Percentiles rank a stretch among this genome's conserved stretches.
phyloP scores from a whole-genome alignment of 92 coral and sea anemone genomes.

The Chrysogorgia sp. region DNA sequence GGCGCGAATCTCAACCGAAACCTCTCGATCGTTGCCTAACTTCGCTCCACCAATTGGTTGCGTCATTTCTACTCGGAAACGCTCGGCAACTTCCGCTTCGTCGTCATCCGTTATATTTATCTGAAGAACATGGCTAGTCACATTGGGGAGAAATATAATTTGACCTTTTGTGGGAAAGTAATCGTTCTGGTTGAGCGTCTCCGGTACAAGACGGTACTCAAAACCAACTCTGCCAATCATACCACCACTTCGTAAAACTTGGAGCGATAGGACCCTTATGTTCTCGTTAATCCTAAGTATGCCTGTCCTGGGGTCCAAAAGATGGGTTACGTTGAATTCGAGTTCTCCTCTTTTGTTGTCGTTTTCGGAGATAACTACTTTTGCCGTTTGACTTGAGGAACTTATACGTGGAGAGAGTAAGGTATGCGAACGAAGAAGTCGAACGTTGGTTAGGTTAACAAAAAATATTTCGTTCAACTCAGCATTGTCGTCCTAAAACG shows the following conservation, averaged over 20 bases:
- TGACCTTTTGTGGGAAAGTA: slow-evolving; percentile 71
- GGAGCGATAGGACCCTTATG: slow-evolving; percentile 50
- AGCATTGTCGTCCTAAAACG: slow-evolving; percentile 62
- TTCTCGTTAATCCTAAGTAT: slow-evolving; percentile 62
- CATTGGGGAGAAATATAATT: slow-evolving; percentile 62
- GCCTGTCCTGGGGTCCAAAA: slow-evolving; percentile 60
- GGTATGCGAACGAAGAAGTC: slow-evolving; percentile 61
- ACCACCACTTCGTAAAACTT: slow-evolving; percentile 68
- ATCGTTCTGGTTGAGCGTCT: slow-evolving; percentile 54
- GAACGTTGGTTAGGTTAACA: slow-evolving; percentile 79
- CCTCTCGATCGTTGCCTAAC: slow-evolving; percentile 67
- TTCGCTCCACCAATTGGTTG: slow-evolving; percentile 80
- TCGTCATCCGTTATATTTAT: slow-evolving; percentile 72
- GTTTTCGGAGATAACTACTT: slow-evolving; percentile 77
- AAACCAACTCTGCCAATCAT: slow-evolving; percentile 72
- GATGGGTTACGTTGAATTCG: slow-evolving; percentile 68
- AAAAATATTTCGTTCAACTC: slow-evolving; percentile 68
- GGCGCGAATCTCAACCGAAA: slow-evolving; percentile 74
- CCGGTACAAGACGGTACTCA: slow-evolving; percentile 65
- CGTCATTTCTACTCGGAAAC: slow-evolving; percentile 76
- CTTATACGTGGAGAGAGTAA: slow-evolving; percentile 80
- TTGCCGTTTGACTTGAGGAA: slow-evolving; percentile 60
- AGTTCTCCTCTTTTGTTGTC: slow-evolving; percentile 81
- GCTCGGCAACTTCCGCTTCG: slow-evolving; percentile 78
- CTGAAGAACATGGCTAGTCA: slow-evolving; percentile 39